These are phyloP conservation scores for Crematogaster levior DNA, from an alignment of 2,888 invertebrate genomes.

Conservation along the genomic window DNA sequence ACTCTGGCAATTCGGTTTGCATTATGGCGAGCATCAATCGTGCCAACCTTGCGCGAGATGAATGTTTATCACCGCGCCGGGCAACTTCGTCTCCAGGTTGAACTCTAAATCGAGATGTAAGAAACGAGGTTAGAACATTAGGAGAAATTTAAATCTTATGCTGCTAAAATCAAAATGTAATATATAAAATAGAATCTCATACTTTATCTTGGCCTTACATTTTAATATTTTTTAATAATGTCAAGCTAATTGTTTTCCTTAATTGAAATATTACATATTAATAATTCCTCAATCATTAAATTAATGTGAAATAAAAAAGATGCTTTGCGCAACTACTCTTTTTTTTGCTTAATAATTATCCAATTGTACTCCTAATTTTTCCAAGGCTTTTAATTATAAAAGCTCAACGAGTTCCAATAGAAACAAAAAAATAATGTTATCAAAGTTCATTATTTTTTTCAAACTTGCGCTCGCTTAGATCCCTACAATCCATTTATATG, in stretches of 20 bases:
- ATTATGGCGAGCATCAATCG: conserved; percentile 76
- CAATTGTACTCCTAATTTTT: not conserved
- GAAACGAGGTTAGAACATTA: conserved; percentile 27
- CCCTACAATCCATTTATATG: not conserved
- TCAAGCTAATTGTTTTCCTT: not conserved
- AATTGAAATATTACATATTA: not conserved
- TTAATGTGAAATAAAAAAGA: not conserved
- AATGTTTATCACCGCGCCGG: conserved; percentile 72
- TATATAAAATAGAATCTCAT: not conserved
- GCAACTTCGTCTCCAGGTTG: conserved; percentile 52
- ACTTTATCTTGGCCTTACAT: not conserved
- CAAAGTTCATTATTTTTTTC: not conserved
- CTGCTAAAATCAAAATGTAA: not conserved
- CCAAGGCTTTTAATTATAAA: not conserved
- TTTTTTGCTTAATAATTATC: not conserved
- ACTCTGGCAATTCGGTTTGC: conserved; percentile 75
- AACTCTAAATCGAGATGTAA: conserved; percentile 35
- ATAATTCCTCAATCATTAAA: not conserved
- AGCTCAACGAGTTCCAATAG: not conserved
- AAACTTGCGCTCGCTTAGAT: not conserved
- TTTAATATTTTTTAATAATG: not conserved
- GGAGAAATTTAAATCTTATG: conserved; percentile 34
- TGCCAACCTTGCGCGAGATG: conserved; percentile 64
- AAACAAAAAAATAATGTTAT: not conserved
- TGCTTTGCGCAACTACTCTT: not conserved